Conservation (phyloP, 2,888 invertebrate genomes). For the Platypus cylindrus region DNA sequence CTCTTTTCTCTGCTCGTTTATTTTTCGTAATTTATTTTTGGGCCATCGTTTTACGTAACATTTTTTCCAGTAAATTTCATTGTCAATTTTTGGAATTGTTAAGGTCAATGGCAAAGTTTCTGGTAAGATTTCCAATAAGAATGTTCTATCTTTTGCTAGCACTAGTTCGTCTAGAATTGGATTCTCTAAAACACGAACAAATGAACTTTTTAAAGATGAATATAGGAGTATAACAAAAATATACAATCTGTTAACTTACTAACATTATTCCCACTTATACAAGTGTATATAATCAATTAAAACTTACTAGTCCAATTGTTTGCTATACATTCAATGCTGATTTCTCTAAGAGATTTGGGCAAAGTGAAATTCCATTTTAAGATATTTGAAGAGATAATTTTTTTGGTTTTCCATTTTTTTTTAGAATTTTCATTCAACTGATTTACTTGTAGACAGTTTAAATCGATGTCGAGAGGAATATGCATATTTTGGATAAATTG, state of each 20-base stretch:
- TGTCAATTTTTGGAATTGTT: conserved; percentile 25
- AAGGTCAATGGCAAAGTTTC: conserved; percentile 25
- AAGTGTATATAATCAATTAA: neutral
- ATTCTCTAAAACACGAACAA: conserved; percentile 18
- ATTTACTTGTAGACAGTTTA: conserved; percentile 23
- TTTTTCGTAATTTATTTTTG: conserved; percentile 8
- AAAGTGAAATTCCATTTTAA: conserved; percentile 19
- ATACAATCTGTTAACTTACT: neutral
- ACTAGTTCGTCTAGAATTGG: conserved; percentile 25
- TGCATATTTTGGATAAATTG: too few relatives aligned
- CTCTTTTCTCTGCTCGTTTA: conserved; percentile 2
- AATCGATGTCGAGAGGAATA: conserved; percentile 22
- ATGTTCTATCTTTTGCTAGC: conserved; percentile 22
- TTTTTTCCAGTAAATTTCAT: conserved; percentile 29
- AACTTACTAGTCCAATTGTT: conserved; percentile 23
- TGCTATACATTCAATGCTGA: conserved; percentile 23
- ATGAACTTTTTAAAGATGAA: neutral
- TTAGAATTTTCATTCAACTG: conserved; percentile 11
- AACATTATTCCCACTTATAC: neutral
- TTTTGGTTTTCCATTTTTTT: conserved; percentile 9
- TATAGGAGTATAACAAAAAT: too few relatives aligned
- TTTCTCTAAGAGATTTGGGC: conserved; percentile 21
- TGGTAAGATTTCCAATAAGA: conserved; percentile 25
- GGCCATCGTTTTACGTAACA: conserved; percentile 28
- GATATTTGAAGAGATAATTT: conserved; percentile 18